These are phyloP conservation scores for Aldrovandia affinis DNA, from an alignment of 2,797 vertebrate species.

Conservation along the genomic window DNA sequence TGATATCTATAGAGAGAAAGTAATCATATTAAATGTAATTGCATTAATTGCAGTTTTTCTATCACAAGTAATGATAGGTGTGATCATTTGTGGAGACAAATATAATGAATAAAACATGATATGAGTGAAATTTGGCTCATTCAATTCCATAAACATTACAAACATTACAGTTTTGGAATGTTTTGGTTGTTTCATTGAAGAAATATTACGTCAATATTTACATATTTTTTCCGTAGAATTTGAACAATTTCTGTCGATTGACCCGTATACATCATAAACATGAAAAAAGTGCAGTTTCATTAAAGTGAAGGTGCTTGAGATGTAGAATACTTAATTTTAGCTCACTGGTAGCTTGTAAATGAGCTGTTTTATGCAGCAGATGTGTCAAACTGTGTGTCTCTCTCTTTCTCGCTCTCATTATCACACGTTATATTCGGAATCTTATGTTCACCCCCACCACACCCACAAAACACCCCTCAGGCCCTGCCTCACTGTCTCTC, in stretches of 20 bases:
- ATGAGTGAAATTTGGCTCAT: neutral
- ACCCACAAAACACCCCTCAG: neutral
- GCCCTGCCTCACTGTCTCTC: slow-evolving; percentile 14
- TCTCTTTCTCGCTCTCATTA: neutral
- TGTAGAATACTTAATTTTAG: neutral
- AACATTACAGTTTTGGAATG: neutral
- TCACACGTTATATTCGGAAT: slow-evolving; percentile 1
- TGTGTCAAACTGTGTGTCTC: neutral
- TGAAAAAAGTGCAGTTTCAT: neutral
- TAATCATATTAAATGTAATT: too few relatives aligned
- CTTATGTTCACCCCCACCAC: neutral
- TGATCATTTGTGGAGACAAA: neutral
- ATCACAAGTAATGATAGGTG: neutral
- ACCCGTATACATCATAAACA: neutral
- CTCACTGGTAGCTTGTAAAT: neutral
- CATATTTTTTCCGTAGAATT: neutral
- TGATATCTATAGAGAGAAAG: too few relatives aligned
- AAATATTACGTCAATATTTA: neutral
- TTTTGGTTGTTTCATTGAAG: neutral
- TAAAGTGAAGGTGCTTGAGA: neutral
- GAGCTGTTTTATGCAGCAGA: neutral
- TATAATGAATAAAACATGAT: neutral
- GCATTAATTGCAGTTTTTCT: neutral
- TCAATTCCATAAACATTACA: neutral
- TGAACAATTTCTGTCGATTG: neutral